Percentiles rank a stretch among this genome's conserved stretches.
phyloP scores from a whole-genome alignment of 1,140 invertebrate genomes.

The Brachionus manjavacas region DNA sequence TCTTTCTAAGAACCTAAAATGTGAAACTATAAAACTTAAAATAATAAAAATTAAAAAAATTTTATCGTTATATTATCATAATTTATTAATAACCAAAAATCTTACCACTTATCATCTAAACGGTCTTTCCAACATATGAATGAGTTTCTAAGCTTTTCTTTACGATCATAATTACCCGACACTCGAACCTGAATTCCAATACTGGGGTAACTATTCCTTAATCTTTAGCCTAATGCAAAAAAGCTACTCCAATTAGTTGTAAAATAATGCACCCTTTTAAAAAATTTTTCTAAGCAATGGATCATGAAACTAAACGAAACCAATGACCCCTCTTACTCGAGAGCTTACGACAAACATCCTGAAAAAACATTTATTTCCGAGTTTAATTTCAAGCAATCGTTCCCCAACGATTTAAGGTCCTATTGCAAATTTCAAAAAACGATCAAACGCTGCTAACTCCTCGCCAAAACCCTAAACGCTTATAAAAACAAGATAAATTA shows the following conservation, averaged over 20 bases:
- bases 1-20: too few relatives aligned
- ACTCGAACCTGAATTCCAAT: neutral
- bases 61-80: too few relatives aligned
- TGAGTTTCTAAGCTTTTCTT: neutral
- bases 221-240: neutral
- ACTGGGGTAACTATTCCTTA: neutral
- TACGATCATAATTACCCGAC: neutral
- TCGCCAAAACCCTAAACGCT: too few relatives aligned
- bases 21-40: too few relatives aligned
- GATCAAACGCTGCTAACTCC: neutral
- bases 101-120: too few relatives aligned
- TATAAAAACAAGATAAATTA: neutral
- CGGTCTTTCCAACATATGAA: neutral
- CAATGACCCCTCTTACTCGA: neutral
- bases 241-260: neutral
- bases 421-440: neutral
- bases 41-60: too few relatives aligned
- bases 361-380: neutral
- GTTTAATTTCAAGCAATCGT: neutral
- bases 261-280: neutral
- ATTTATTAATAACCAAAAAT: too few relatives aligned
- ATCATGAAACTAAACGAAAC: neutral
- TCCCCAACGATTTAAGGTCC: neutral
- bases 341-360: neutral
- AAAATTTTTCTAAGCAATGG: neutral